phyloP scores from a whole-genome alignment of 2,113 vertebrate genomes.

The Cacatua alba region DNA sequence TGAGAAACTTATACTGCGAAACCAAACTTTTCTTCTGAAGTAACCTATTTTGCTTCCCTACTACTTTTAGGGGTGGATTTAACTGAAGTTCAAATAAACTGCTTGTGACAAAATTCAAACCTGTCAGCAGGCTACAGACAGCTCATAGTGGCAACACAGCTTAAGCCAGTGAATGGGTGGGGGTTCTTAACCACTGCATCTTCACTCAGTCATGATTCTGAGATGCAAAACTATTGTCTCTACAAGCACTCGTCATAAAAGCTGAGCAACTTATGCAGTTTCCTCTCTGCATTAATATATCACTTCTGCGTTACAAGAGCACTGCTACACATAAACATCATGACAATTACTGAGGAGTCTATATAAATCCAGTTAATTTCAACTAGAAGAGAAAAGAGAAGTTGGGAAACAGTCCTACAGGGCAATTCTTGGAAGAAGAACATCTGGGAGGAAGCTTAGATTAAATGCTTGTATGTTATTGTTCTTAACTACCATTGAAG shows the following conservation, averaged over 20 bases:
- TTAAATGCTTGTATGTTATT: background rate
- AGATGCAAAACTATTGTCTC: background rate
- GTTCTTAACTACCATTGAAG: background rate
- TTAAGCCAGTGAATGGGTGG: background rate
- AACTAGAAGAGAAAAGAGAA: background rate
- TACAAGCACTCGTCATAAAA: background rate
- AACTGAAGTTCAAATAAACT: background rate
- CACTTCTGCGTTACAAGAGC: background rate
- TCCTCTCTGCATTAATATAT: background rate
- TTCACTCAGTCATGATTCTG: background rate
- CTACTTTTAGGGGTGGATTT: background rate
- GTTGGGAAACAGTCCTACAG: background rate
- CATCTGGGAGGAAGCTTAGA: background rate
- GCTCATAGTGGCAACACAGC: background rate
- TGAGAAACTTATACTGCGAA: fast-evolving
- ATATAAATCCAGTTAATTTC: background rate
- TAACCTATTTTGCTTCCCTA: background rate
- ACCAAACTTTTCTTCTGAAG: background rate
- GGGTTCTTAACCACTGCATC: background rate
- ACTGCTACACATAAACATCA: background rate
- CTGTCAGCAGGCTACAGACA: background rate
- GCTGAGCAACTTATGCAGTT: background rate
- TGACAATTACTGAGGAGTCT: background rate
- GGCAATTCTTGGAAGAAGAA: background rate
- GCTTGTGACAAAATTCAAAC: background rate